Evolutionary conservation across 2,888 invertebrate species (phyloP), one percentile per base, ranked within the genome.

Genomic region (Peribatodes rhomboidaria): DNA sequence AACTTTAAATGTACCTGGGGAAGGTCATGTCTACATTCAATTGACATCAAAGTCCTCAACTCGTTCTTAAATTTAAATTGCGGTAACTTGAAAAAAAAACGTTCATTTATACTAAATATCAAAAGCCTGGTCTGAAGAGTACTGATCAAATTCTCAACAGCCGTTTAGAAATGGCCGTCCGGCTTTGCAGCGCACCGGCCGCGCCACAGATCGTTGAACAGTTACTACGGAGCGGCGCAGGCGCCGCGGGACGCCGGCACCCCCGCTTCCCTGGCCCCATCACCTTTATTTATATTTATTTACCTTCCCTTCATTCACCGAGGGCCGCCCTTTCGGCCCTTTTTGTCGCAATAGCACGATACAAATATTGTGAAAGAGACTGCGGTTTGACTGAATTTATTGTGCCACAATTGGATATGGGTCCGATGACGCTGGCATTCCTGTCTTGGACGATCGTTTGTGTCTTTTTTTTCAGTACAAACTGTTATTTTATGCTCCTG

Each of bases 201-300:
- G 0, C 31, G 56, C 39, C 65, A 60, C 65, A 65, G 56, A 20
- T 49, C 4, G 11, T 22, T 7, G 13, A 10, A 14, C 44, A 65
- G 60, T 65, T 46, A 52, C 16, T 56, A 22, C 2, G 22, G n/a
- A 20, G 47, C 65, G 67, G 72, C 71, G 74, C 77, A 81, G 84
- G 85, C 88, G 85, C 88, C 86, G 84, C 87, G 83, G 87, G 87
- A 80, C 71, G 79, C 79, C 80, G 74, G 77, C 76, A 75, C 75
- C 76, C 76, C 77, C 81, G 77, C 78, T 61, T 82, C 77, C 74
- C 79, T 64, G 73, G 61, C 79, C 83, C 86, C 88, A 83, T 88
- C 83, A 86, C 88, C 90, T 92, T 92, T 92, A 93, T 92, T 93
- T 92, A 92, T 93, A 91, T 92, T 93, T 93, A 93, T 93, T 93